phyloP scores from a whole-genome alignment of 1,140 invertebrate species.

The Brachionus asplanchnoidis region DNA sequence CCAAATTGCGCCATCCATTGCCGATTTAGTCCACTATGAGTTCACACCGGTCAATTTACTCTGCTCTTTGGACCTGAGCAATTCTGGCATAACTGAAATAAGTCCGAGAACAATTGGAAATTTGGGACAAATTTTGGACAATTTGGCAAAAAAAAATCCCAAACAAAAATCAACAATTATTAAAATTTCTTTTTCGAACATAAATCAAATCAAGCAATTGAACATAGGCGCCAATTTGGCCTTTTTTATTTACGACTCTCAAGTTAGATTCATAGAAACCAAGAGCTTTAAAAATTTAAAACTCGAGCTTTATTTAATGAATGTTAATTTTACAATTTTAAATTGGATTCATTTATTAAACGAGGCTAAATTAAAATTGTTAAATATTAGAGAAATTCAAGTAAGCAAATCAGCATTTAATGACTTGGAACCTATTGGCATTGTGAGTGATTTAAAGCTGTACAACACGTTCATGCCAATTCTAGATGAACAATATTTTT shows the following conservation, averaged over 20 bases:
- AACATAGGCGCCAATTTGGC: not conserved
- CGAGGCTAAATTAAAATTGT: not conserved
- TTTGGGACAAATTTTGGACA: not conserved
- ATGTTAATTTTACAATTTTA: not conserved
- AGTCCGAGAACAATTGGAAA: not conserved
- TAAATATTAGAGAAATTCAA: constrained; percentile 9
- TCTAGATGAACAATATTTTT: not conserved
- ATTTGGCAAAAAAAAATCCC: not conserved
- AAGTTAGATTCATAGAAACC: not conserved
- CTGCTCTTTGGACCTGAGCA: not conserved
- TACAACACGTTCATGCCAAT: not conserved
- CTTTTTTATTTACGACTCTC: not conserved
- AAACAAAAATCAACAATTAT: not conserved
- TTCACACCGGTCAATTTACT: not conserved
- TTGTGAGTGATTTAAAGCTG: not conserved
- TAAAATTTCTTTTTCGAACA: constrained; percentile 4
- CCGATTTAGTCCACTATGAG: not conserved
- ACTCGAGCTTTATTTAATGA: not conserved
- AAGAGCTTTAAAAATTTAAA: not conserved
- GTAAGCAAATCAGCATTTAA: not conserved
- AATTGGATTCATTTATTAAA: constrained; percentile 19
- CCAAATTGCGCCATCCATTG: not conserved
- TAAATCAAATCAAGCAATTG: not conserved
- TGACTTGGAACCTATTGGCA: not conserved
- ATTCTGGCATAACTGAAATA: not conserved